These are phyloP conservation scores for Bombylius major DNA, from an alignment of 2,888 invertebrate species.

Conservation along the genomic window DNA sequence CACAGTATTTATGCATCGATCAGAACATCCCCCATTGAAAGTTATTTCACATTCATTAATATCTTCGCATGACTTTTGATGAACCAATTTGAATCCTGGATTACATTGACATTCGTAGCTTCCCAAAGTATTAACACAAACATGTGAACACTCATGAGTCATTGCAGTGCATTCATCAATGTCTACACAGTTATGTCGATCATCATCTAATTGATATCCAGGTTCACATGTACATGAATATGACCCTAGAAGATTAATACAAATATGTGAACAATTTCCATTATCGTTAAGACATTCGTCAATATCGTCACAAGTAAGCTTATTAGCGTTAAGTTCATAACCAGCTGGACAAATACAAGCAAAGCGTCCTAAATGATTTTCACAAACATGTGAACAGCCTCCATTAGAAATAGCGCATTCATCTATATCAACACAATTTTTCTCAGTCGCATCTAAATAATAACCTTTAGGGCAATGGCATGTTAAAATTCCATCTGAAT, in stretches of 20 bases:
- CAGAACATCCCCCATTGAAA: constrained; percentile 39
- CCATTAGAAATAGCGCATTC: constrained; percentile 42
- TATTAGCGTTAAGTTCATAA: constrained; percentile 29
- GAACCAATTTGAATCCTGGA: constrained; percentile 35
- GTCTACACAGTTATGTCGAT: constrained; percentile 35
- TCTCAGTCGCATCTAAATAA: constrained; percentile 34
- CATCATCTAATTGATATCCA: constrained; percentile 30
- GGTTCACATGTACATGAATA: constrained; percentile 41
- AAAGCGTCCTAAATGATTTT: constrained; percentile 40
- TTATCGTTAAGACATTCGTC: constrained; percentile 43
- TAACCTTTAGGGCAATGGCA: constrained; percentile 49
- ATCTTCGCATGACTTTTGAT: constrained; percentile 19
- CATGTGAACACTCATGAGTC: constrained; percentile 38
- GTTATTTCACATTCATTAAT: constrained; percentile 22
- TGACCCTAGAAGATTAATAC: constrained; percentile 45
- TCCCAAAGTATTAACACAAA: constrained; percentile 42
- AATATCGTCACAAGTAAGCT: constrained; percentile 37
- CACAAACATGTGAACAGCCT: constrained; percentile 47
- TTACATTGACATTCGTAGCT: constrained; percentile 45
- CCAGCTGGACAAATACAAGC: constrained; percentile 40
- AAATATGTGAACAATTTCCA: constrained; percentile 44
- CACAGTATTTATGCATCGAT: constrained; percentile 42
- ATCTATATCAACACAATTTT: constrained; percentile 38
- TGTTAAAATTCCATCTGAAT: constrained; percentile 33
- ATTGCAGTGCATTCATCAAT: constrained; percentile 37